Base-by-base conservation (phyloP, 2,888 invertebrate species). In the Pristionchus exspectatus region DNA sequence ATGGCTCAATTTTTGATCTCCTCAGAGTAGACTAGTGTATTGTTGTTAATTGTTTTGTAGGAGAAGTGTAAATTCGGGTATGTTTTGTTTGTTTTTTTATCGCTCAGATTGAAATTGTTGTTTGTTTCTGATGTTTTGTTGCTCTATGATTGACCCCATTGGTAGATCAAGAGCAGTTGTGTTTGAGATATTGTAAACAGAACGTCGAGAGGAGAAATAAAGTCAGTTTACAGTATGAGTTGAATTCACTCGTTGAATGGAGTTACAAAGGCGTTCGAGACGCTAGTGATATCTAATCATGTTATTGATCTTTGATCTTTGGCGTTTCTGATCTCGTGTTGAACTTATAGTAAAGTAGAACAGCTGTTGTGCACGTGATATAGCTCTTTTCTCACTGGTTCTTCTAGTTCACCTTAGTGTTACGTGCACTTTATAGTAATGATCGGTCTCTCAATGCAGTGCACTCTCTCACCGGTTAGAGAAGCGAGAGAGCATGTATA, bases 1-100 rank as follows among this genome's bases (percentile, higher is more conserved):
- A 50, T 50, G 44, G 44, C 44, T 9, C 44, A 50, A 10, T 9
- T 50, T 50, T 50, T 50, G 44, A 50, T 50, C 44, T 50, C 44
- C 12, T 50, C 44, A 50, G 12, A 50, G 44, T 50, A 50, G 44
- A 50, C 44, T 50, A 50, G 18, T 83, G 16, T 54, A 18, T 50
- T 56, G 33, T 85, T 85, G 84, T 85, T 85, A 33, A 85, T 50
- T 50, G 24, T 85, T 85, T 59, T 27, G 81, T 81, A 81, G 81
- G 50, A 81, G 27, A 27, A 44, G 14, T 54, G 27, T 4, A 7
- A 38, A 81, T 21, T 18, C 81, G 81, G 81, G 81, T 59, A 33
- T 56, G 27, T 33, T 85, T 59, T 85, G 56, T 33, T 85, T 59
- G 84, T 85, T 59, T 59, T n/a, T 59, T 10, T 27, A 30, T 83